Base-by-base conservation (phyloP, 1,140 invertebrate species). In the Lepidurus couesii region DNA sequence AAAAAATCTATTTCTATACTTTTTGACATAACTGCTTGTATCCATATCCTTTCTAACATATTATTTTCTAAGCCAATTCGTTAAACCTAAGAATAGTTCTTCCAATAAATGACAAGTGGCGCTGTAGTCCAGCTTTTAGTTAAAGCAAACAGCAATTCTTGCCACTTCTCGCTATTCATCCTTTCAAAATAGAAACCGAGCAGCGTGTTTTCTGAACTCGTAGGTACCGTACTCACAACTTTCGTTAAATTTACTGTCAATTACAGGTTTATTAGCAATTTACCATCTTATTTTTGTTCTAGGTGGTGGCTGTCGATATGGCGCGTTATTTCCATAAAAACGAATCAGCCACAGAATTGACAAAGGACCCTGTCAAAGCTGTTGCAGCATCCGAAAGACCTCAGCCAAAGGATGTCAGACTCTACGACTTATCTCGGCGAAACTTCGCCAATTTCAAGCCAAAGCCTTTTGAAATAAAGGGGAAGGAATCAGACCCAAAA, bases 401-500 rank as follows among this genome's bases (percentile, higher is more conserved):
- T 16, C 6, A 65, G 13, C 6, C 16, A 7, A 65, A 65, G 45
- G 10, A 16, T n/a, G 53, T 65, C 2, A 21, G 21, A 65, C 13
- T 65, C 4, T 65, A 13, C 13, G 53, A 65, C 3, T 65, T 65
- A 65, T 13, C 53, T 0, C 53, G 53, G 16, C 4, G 8, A 21
- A 65, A 65, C 53, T 65, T 65, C 21, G 16, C 53, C 16, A 65
- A 65, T 16, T 65, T 65, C 21, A 9, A 65, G 24, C 8, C 45
- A 21, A 4, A 45, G n/a, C 16, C 34, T 77, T n/a, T 26, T 4
- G 80, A 84, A 76, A 80, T 92, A 73, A 84, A 89, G 77, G 90
- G 89, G 80, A 87, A 92, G 84, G 86, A 86, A 24, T 87, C 42
- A 74, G 88, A 82, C 91, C 92, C 7, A 86, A 87, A 81, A 89